A percentile compares a stretch with the other conserved stretches of the same genome.
phyloP scores from a whole-genome alignment of 2,797 vertebrate genomes.

The Poecile montanus region DNA sequence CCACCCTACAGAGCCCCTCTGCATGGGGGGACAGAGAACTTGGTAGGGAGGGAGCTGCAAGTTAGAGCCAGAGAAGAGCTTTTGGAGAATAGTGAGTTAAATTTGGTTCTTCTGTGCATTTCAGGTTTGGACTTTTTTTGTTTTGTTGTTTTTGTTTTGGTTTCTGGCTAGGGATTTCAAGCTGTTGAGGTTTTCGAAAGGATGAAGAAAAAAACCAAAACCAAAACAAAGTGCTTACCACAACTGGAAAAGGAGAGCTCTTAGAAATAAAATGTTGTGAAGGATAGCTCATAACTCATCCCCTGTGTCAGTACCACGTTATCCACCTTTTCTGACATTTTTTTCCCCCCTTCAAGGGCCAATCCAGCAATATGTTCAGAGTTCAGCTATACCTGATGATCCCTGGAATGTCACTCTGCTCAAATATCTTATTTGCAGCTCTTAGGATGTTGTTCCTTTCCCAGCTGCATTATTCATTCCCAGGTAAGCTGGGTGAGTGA shows the following conservation, averaged over 20 bases:
- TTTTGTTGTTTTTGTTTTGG: background rate
- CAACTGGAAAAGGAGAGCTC: background rate
- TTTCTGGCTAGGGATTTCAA: background rate
- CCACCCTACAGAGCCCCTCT: background rate
- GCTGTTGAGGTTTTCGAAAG: background rate
- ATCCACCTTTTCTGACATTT: background rate
- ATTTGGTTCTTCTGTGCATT: background rate
- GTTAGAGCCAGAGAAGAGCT: background rate
- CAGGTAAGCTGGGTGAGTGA: background rate
- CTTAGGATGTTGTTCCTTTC: background rate
- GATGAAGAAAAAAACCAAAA: background rate
- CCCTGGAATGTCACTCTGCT: background rate
- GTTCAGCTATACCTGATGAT: background rate
- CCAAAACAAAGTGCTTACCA: background rate
- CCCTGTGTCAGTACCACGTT: background rate
- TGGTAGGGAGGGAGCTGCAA: background rate
- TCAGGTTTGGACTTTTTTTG: background rate
- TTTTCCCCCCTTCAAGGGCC: background rate
- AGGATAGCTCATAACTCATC: background rate
- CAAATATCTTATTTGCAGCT: background rate
- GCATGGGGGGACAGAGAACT: accelerated
- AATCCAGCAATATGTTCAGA: background rate
- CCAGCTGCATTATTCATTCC: background rate
- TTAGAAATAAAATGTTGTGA: background rate
- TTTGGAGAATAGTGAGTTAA: background rate